phyloP scores from a whole-genome alignment of 92 coral and sea anemone species.

The Anthopleura xanthogrammica region DNA sequence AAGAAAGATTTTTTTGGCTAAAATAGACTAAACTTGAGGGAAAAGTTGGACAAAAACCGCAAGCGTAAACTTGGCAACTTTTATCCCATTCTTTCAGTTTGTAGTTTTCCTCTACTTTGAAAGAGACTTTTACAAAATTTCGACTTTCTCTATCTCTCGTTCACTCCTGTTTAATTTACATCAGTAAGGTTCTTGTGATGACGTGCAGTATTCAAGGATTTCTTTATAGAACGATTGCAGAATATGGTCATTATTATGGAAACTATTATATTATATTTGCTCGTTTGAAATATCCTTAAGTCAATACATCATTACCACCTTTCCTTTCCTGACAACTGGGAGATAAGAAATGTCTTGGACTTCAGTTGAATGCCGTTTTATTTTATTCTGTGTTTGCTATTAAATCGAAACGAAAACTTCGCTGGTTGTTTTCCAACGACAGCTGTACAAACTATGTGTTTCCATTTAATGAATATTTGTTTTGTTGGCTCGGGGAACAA shows the following conservation, averaged over 20 bases:
- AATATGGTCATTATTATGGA: not conserved
- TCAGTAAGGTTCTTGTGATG: too few species aligned
- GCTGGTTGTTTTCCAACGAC: not conserved
- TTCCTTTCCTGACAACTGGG: not conserved
- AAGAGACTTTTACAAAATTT: not conserved
- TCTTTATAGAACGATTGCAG: not conserved
- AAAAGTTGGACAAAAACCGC: too few species aligned
- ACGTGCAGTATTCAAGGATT: not conserved
- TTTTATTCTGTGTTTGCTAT: not conserved
- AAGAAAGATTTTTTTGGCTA: too few species aligned
- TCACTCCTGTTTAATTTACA: too few species aligned
- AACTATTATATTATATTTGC: not conserved
- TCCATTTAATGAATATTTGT: not conserved
- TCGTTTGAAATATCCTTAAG: not conserved
- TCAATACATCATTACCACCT: not conserved
- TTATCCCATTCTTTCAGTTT: too few species aligned
- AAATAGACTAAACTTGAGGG: too few species aligned
- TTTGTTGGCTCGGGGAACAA: not conserved
- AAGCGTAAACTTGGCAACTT: too few species aligned
- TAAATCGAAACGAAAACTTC: too few species aligned
- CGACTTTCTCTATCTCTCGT: too few species aligned
- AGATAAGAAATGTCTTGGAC: not conserved
- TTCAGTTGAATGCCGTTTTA: not conserved
- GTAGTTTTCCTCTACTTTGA: too few species aligned
- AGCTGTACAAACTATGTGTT: not conserved